Conservation (phyloP, 2,797 vertebrate species). For the Bovichtus diacanthus region DNA sequence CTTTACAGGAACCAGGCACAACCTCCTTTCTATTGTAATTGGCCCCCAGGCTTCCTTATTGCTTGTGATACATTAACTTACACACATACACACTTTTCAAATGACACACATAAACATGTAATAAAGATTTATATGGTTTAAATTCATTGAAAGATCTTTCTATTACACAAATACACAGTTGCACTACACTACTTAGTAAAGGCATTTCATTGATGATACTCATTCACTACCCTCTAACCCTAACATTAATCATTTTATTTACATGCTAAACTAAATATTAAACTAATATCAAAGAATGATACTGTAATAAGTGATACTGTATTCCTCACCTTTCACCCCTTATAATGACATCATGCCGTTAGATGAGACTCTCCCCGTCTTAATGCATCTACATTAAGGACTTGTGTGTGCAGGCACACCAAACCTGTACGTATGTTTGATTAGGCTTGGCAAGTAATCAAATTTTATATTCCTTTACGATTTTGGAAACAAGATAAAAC, state of each 20-base stretch:
- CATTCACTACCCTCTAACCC: neutral
- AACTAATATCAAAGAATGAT: neutral
- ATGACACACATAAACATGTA: neutral
- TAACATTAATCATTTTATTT: neutral
- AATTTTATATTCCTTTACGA: too few species aligned
- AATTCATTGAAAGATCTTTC: neutral
- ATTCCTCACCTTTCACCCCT: neutral
- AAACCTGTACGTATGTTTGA: too few species aligned
- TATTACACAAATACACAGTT: neutral
- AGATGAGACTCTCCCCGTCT: neutral
- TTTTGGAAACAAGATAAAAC: too few species aligned
- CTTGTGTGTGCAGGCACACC: neutral
- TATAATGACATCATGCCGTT: neutral
- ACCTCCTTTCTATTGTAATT: slow-evolving; percentile 2
- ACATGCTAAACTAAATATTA: neutral
- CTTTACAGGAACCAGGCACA: slow-evolving; percentile 50
- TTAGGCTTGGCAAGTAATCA: too few species aligned
- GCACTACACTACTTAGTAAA: neutral
- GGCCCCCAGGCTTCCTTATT: slow-evolving; percentile 40
- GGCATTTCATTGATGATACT: neutral
- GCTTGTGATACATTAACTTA: slow-evolving; percentile 33
- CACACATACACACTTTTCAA: neutral
- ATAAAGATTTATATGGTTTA: neutral
- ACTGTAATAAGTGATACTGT: neutral
- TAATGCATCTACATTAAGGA: slow-evolving; percentile 2